phyloP scores from a whole-genome alignment of 2,888 invertebrate genomes.

The Andrena minutula region DNA sequence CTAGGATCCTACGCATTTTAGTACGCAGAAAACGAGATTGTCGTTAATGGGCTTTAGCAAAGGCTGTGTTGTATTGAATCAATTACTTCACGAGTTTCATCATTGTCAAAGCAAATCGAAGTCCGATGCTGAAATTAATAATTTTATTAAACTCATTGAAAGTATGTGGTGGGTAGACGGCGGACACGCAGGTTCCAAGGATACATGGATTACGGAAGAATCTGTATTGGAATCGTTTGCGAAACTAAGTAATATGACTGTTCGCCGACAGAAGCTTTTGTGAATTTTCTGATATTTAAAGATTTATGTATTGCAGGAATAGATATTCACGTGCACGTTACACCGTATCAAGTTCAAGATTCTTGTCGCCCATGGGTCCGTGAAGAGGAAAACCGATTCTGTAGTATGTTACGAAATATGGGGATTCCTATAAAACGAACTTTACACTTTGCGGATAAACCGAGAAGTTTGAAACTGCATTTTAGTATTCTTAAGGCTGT shows the following conservation, averaged over 20 bases:
- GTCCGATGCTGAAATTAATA: constrained; percentile 88
- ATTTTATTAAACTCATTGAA: constrained; percentile 89
- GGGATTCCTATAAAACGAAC: constrained; percentile 89
- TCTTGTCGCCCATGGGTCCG: constrained; percentile 93
- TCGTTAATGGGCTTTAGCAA: constrained; percentile 93
- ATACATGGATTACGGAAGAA: constrained; percentile 94
- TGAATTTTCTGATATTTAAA: not conserved
- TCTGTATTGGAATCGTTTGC: constrained; percentile 91
- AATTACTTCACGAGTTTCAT: constrained; percentile 94
- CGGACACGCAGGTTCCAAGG: constrained; percentile 94
- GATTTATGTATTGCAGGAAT: constrained; percentile 86
- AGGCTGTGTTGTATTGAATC: constrained; percentile 97
- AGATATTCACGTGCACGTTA: constrained; percentile 92
- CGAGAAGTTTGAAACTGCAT: constrained; percentile 89
- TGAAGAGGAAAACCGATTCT: constrained; percentile 92
- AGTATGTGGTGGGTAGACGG: constrained; percentile 96
- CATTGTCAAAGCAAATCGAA: constrained; percentile 89
- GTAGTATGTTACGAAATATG: constrained; percentile 88
- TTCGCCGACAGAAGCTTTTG: constrained; percentile 4
- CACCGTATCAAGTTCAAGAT: constrained; percentile 95
- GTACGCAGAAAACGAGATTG: constrained; percentile 48
- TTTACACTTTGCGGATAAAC: constrained; percentile 88
- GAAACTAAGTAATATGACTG: constrained; percentile 87
- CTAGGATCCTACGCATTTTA: constrained; percentile 41
- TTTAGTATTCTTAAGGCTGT: constrained; percentile 91